Evolutionary conservation across 2,888 invertebrate species (phyloP), one percentile per base, ranked within the genome.

Genomic region (Orgyia antiqua): DNA sequence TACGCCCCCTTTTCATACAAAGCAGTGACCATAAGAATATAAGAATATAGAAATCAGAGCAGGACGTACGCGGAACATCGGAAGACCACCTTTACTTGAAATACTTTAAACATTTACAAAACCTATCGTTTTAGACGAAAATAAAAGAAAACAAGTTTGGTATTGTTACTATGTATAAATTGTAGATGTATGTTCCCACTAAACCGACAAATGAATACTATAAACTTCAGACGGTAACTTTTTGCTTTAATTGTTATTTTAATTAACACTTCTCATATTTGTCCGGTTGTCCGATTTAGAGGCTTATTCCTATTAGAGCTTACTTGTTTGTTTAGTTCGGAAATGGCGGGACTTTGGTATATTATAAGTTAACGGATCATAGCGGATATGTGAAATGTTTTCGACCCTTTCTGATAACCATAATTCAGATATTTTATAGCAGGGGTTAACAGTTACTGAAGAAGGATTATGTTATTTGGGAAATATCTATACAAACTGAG

Each of bases 211-310:
- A 20, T 20, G 50, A 48, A 38, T 42, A 54, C 42, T 39, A 51
- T 56, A 47, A 57, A 62, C 53, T 42, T 44, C 33, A 47, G 48
- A 53, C 50, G 47, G 51, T 50, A 58, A 55, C 41, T 53, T 63
- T 76, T 70, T 71, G 55, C 54, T 38, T 68, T 59, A 46, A 54
- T 52, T 55, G 53, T 76, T 75, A 71, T 42, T 46, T 55, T 59
- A 53, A 68, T 74, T 74, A 76, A 58, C 58, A 48, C 58, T 46
- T 51, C 51, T 59, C 64, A 51, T 45, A 51, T 58, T 61, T 62
- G 65, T 70, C 65, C 63, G 64, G 60, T 47, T 40, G 38, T 58
- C 48, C 59, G 54, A 59, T 59, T 57, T 62, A 57, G 42, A 52
- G 51, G 59, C 54, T 67, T 54, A 62, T 64, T 59, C 57, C 57